Conservation (phyloP, 2,888 invertebrate species). For the Nemurella pictetii region DNA sequence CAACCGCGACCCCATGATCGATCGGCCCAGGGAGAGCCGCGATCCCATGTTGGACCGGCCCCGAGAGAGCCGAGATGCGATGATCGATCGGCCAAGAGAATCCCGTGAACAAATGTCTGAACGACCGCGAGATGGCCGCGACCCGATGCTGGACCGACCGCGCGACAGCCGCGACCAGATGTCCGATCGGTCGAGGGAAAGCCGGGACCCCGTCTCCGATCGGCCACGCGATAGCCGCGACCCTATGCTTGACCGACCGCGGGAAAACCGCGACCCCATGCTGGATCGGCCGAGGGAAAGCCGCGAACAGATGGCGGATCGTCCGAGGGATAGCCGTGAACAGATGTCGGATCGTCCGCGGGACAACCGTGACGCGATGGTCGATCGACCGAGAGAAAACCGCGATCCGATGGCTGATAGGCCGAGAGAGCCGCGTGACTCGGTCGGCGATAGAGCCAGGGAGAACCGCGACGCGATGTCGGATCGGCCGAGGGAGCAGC, state of each 20-base stretch:
- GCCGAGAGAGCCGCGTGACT: conserved; percentile 37
- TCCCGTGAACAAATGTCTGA: conserved; percentile 35
- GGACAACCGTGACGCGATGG: conserved; percentile 37
- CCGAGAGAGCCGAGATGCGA: conserved; percentile 14
- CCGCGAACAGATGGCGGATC: conserved; percentile 19
- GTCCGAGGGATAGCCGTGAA: conserved; percentile 8
- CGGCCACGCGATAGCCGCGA: background rate
- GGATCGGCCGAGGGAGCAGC: conserved; percentile 36
- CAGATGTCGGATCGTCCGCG: conserved; percentile 15
- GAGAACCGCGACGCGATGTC: conserved; percentile 47
- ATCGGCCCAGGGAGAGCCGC: conserved; percentile 34
- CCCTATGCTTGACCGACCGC: background rate
- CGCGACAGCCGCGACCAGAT: conserved; percentile 35
- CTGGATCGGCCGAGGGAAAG: conserved; percentile 36
- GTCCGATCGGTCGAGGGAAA: too few species aligned
- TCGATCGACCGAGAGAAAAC: background rate
- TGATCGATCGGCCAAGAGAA: conserved; percentile 23
- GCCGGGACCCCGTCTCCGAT: conserved; percentile 6
- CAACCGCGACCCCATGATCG: conserved; percentile 36
- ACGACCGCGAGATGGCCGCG: background rate
- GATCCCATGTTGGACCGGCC: conserved; percentile 17
- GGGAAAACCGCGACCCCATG: conserved; percentile 34
- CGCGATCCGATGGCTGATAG: background rate
- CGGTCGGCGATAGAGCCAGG: conserved; percentile 41
- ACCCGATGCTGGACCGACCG: background rate